Conservation (phyloP, 92 coral and sea anemone species). For the Blastomussa wellsi region DNA sequence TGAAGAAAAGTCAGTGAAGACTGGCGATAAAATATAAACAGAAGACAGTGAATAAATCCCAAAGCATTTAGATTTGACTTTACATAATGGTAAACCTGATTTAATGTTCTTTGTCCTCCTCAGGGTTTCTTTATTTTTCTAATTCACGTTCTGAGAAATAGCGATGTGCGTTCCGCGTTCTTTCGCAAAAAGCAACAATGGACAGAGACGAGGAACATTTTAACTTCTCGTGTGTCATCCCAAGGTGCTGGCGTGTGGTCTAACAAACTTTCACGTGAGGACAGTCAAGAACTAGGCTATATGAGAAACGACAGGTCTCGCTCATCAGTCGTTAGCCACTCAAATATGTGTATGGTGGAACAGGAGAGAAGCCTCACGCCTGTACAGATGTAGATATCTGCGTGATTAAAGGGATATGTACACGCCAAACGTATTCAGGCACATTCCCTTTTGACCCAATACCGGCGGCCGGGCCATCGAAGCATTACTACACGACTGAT, state of each 20-base stretch:
- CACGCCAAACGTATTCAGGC: too few relatives aligned
- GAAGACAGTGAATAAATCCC: not conserved
- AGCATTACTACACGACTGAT: too few relatives aligned
- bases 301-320: not conserved
- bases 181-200: constrained; percentile 33
- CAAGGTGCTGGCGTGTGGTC: not conserved
- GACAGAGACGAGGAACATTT: constrained; percentile 5
- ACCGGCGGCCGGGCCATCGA: too few relatives aligned
- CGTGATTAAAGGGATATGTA: not conserved
- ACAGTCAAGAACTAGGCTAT: not conserved
- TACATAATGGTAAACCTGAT: not conserved
- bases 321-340: not conserved
- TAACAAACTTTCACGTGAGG: not conserved
- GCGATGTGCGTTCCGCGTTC: constrained; percentile 51
- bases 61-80: not conserved
- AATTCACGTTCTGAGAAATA: constrained; percentile 54
- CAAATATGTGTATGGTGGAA: not conserved
- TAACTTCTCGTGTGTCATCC: not conserved
- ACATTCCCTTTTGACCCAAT: too few relatives aligned
- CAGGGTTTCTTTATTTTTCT: constrained; percentile 66
- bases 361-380: not conserved
- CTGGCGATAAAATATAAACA: not conserved
- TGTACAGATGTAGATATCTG: not conserved
- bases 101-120: not conserved
- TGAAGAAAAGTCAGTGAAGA: too few relatives aligned